Percentiles rank a stretch among this genome's conserved stretches.
Evolutionary conservation across 2,113 vertebrate genomes (phyloP).

Genomic region (Zosterops lateralis): DNA sequence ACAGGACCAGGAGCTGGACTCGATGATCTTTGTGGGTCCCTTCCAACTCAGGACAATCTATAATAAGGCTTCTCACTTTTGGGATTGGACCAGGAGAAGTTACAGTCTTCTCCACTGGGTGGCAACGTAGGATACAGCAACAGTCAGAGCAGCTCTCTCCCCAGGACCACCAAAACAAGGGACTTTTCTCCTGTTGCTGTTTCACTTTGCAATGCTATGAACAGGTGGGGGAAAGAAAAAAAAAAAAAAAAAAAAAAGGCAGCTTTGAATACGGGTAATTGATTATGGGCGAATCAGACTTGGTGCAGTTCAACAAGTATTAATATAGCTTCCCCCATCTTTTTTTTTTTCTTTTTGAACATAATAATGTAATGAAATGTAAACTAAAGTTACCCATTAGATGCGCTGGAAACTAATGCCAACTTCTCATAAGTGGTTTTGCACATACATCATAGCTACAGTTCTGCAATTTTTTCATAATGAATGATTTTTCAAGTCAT

Average conservation of each 20-base stretch:
- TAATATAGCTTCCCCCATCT: not conserved
- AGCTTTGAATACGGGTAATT: not conserved
- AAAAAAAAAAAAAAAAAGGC: not conserved
- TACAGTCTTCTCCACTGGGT: conserved; percentile 64
- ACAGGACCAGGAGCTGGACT: not conserved
- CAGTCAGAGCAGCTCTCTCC: not conserved
- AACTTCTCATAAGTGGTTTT: not conserved
- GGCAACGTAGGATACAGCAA: conserved; percentile 67
- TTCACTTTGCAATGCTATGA: not conserved
- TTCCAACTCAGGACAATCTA: not conserved
- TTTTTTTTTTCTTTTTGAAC: not conserved
- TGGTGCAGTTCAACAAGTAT: not conserved
- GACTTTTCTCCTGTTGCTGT: not conserved
- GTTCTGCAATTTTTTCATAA: not conserved
- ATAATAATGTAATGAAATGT: not conserved
- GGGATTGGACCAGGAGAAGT: not conserved
- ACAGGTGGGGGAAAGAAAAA: not conserved
- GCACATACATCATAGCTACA: not conserved
- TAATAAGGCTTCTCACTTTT: not conserved
- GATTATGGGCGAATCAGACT: not conserved
- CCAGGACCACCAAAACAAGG: not conserved
- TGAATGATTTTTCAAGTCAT: accelerated
- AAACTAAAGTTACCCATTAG: not conserved
- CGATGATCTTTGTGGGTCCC: not conserved
- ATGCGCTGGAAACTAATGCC: not conserved